These are phyloP conservation scores for Eciton burchellii DNA, from an alignment of 1,140 invertebrate genomes.

Conservation along the genomic window DNA sequence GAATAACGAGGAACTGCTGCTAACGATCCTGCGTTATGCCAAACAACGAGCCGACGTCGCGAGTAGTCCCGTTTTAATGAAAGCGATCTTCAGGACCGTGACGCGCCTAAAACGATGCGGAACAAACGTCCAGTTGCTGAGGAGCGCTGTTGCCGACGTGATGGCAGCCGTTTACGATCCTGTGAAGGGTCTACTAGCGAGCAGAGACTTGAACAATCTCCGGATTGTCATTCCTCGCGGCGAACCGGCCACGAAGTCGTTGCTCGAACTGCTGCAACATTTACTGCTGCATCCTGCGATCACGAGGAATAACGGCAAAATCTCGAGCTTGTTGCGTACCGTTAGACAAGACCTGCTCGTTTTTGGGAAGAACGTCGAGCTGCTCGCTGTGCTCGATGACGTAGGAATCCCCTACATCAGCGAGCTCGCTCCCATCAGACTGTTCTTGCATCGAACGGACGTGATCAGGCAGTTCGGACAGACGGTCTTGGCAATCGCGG, in stretches of 20 bases:
- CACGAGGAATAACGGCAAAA: background rate
- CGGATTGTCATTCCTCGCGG: background rate
- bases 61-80: background rate
- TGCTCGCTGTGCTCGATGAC: constrained; percentile 26
- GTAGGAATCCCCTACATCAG: background rate
- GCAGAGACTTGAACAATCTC: background rate
- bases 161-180: constrained; percentile 45
- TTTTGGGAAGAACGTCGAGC: constrained; percentile 8
- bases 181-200: constrained; percentile 10
- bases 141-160: background rate
- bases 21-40: constrained; percentile 8
- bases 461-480: background rate
- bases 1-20: constrained; percentile 18
- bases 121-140: background rate
- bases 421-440: constrained; percentile 38
- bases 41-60: background rate
- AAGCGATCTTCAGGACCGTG: constrained; percentile 19
- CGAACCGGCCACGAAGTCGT: background rate
- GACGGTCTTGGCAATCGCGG: background rate
- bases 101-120: constrained; percentile 5
- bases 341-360: constrained; percentile 7
- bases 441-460: background rate
- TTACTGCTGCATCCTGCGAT: constrained; percentile 16
- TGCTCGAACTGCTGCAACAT: background rate
- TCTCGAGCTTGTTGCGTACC: background rate